A percentile compares a stretch with the other conserved stretches of the same genome.
These are phyloP conservation scores for Esox masquinongy DNA, from an alignment of 2,797 vertebrate genomes.

Conservation along the genomic window DNA sequence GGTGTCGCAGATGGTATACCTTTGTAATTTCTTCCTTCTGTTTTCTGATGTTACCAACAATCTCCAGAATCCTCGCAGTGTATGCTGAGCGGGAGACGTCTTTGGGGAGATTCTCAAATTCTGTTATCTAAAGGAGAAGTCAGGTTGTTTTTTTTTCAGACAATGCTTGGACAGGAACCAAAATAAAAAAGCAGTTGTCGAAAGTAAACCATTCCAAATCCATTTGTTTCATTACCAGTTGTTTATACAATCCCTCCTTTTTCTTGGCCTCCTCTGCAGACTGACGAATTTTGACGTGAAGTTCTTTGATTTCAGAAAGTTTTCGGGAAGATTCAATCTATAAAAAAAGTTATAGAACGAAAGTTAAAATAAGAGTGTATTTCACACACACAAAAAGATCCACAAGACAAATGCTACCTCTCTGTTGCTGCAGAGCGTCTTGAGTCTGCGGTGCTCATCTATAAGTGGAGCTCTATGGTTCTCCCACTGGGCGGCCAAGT, in stretches of 20 bases:
- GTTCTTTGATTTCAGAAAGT: constrained; percentile 82
- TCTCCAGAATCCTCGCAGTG: constrained; percentile 91
- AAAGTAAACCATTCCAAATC: background rate
- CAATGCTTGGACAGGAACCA: background rate
- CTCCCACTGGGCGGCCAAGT: constrained; percentile 89
- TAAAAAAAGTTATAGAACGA: constrained; percentile 3
- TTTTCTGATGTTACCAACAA: constrained; percentile 90
- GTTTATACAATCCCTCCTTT: constrained; percentile 86
- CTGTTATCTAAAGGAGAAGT: constrained; percentile 70
- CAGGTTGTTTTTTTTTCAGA: background rate
- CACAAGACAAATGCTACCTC: constrained; percentile 70
- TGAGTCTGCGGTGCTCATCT: constrained; percentile 82
- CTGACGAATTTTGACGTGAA: constrained; percentile 83
- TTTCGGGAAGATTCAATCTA: constrained; percentile 86
- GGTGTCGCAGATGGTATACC: constrained; percentile 58
- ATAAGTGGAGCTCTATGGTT: constrained; percentile 86
- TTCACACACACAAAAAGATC: background rate
- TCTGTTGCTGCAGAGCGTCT: constrained; percentile 79
- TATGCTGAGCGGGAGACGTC: constrained; percentile 86
- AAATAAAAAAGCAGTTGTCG: background rate
- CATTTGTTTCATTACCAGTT: constrained; percentile 73
- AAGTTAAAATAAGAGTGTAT: background rate
- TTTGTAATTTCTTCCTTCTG: constrained; percentile 95
- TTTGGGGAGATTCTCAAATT: constrained; percentile 84
- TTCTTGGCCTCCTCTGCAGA: constrained; percentile 86